These are phyloP conservation scores for Odontesthes bonariensis DNA, from an alignment of 2,113 vertebrate genomes.

Conservation along the genomic window DNA sequence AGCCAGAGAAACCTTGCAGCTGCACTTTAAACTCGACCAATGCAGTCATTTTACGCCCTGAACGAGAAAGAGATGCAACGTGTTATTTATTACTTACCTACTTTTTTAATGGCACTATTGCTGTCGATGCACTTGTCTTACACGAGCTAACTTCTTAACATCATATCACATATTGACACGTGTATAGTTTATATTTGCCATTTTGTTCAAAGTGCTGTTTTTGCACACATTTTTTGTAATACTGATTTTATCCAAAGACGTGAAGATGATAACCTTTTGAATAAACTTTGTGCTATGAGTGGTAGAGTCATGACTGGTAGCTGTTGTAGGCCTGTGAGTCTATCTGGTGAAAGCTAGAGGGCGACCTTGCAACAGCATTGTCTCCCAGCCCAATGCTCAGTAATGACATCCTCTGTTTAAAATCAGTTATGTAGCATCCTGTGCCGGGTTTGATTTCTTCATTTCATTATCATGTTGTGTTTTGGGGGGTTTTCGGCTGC, in stretches of 20 bases:
- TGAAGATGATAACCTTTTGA: not conserved
- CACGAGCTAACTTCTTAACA: not conserved
- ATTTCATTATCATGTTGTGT: slow-evolving; percentile 14
- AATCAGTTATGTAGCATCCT: slow-evolving; percentile 15
- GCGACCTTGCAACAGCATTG: slow-evolving; percentile 48
- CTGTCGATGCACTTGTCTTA: not conserved
- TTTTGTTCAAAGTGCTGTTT: slow-evolving; percentile 14
- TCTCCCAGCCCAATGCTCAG: not conserved
- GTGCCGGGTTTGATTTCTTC: slow-evolving; percentile 43
- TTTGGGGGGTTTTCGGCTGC: not conserved
- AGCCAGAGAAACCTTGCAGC: slow-evolving; percentile 12
- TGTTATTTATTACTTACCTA: not conserved
- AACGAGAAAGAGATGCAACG: not conserved
- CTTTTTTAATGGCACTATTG: not conserved
- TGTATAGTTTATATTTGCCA: slow-evolving; percentile 60
- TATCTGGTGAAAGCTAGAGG: slow-evolving; percentile 62
- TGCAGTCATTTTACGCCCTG: not conserved
- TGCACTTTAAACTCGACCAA: slow-evolving; percentile 32
- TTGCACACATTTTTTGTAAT: slow-evolving; percentile 16
- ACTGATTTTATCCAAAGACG: not conserved
- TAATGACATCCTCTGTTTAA: slow-evolving; percentile 18
- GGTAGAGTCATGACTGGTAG: not conserved
- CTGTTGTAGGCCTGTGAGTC: slow-evolving; percentile 25
- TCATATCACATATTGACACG: slow-evolving; percentile 11
- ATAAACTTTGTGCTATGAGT: slow-evolving; percentile 20